Conservation (phyloP, 2,888 invertebrate genomes). For the Bombylius major region DNA sequence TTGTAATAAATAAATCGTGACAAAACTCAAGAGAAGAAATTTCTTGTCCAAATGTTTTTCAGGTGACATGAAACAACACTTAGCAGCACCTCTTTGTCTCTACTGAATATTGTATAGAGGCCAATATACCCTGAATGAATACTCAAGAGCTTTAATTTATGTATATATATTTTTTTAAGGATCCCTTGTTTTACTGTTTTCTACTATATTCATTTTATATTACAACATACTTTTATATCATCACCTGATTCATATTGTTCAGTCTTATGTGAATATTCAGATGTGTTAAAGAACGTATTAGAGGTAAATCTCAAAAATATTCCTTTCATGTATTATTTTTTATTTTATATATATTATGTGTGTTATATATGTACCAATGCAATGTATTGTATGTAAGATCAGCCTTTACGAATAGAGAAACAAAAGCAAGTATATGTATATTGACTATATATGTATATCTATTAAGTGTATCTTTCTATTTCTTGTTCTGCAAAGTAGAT, state of each 20-base stretch:
- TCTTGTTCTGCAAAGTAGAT: too few species aligned
- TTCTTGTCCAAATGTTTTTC: slow-evolving; percentile 38
- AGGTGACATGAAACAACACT: slow-evolving; percentile 40
- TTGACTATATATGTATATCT: too few species aligned
- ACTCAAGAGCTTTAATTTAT: not conserved
- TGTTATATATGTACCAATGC: too few species aligned
- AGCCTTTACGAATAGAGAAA: too few species aligned
- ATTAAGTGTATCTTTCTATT: too few species aligned
- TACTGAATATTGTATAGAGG: slow-evolving; percentile 11
- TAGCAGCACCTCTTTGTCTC: slow-evolving; percentile 27
- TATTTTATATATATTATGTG: not conserved
- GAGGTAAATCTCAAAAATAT: slow-evolving; percentile 1
- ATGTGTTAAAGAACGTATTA: slow-evolving; percentile 1
- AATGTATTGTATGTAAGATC: too few species aligned
- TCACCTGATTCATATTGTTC: not conserved
- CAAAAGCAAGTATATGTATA: too few species aligned
- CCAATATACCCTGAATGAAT: not conserved
- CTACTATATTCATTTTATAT: too few species aligned
- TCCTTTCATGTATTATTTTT: not conserved
- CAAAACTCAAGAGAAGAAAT: slow-evolving; percentile 12
- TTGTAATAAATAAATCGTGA: slow-evolving; percentile 14
- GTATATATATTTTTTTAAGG: not conserved
- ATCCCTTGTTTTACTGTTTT: not conserved
- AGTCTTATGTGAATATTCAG: slow-evolving; percentile 7
- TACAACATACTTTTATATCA: too few species aligned